These are phyloP conservation scores for Poecilobothrus nobilitatus DNA, from an alignment of 2,888 invertebrate species.

Conservation along the genomic window DNA sequence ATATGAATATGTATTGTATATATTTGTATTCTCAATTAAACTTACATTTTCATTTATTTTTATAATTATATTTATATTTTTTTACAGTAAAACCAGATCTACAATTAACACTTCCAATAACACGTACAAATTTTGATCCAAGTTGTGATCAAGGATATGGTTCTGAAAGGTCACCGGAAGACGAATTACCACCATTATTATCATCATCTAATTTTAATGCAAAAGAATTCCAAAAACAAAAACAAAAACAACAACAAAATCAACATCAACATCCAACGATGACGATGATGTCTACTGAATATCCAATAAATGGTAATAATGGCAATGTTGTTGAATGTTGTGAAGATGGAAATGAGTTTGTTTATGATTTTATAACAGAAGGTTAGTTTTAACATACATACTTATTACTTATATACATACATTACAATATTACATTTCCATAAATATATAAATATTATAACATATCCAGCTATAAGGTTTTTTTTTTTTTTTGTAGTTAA, in stretches of 20 bases:
- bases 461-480: no score
- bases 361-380: constrained; percentile 61
- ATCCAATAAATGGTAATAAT: constrained; percentile 10
- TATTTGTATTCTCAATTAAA: no score
- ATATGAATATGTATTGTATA: no score
- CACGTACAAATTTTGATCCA: constrained; percentile 40
- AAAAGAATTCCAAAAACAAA: constrained; percentile 47
- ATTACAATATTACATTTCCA: no score
- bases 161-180: constrained; percentile 67
- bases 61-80: not conserved
- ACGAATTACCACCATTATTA: constrained; percentile 62
- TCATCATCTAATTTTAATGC: constrained; percentile 34
- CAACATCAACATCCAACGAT: not conserved
- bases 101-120: constrained; percentile 24
- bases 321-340: not conserved
- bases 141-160: constrained; percentile 68
- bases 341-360: constrained; percentile 31
- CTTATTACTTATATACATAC: not conserved
- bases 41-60: not conserved
- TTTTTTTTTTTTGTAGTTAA: no score
- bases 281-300: not conserved
- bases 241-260: constrained; percentile 50
- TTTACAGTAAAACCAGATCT: constrained; percentile 22
- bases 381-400: constrained; percentile 46
- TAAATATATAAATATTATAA: no score